phyloP scores from a whole-genome alignment of 2,113 vertebrate genomes.

The Ellobius talpinus region DNA sequence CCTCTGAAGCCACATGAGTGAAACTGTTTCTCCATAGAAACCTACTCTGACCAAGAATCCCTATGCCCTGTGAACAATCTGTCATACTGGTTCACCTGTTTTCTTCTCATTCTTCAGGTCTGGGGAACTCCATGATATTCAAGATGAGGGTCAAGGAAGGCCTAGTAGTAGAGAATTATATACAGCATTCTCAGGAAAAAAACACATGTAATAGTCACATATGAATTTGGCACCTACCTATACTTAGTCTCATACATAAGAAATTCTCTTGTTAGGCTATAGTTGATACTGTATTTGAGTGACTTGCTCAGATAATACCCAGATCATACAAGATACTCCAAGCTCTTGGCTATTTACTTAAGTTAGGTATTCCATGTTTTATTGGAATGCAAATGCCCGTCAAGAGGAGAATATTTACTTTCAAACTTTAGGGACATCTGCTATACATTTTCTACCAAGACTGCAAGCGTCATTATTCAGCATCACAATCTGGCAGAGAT shows the following conservation, averaged over 20 bases:
- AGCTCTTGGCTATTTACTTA: background rate
- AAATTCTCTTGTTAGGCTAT: background rate
- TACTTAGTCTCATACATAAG: background rate
- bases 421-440: conserved; percentile 62
- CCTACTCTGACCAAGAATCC: background rate
- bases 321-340: background rate
- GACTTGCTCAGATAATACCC: background rate
- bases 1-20: background rate
- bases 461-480: conserved; percentile 54
- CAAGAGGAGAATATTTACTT: conserved; percentile 60
- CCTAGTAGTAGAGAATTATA: background rate
- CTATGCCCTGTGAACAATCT: background rate
- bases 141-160: background rate
- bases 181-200: background rate
- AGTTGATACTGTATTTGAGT: background rate
- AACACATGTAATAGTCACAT: background rate
- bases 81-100: background rate
- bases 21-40: background rate
- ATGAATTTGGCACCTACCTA: background rate
- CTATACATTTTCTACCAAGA: conserved; percentile 56
- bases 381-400: background rate
- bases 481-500: conserved; percentile 55
- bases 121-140: background rate
- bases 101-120: background rate
- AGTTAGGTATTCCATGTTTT: background rate